These are phyloP conservation scores for Diaperis boleti DNA, from an alignment of 2,888 invertebrate species.

Conservation along the genomic window DNA sequence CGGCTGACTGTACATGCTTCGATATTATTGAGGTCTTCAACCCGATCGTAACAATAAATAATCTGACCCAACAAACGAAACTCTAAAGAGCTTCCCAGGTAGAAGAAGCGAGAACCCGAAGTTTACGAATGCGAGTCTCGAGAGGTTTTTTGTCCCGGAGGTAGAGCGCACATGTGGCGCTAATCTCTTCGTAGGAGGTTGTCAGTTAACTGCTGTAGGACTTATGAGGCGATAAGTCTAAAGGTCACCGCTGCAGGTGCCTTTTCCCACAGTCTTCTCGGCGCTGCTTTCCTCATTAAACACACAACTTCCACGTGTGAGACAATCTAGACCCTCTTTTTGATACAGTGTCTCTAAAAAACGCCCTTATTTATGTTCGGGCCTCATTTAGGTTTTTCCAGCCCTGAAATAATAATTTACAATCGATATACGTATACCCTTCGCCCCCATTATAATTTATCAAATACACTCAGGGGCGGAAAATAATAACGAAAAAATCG, in stretches of 20 bases:
- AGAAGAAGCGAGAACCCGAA: no score
- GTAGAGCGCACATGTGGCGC: no score
- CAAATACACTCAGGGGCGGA: slow-evolving; percentile 50
- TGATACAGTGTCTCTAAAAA: slow-evolving; percentile 48
- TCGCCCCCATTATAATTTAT: slow-evolving; percentile 51
- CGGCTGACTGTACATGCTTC: no score
- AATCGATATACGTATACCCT: slow-evolving; percentile 53
- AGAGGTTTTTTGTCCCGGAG: no score
- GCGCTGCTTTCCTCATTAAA: slow-evolving; percentile 20
- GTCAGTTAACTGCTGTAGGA: no score
- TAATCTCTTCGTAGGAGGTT: no score
- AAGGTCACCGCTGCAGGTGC: slow-evolving; percentile 31
- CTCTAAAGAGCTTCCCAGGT: no score
- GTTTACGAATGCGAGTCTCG: no score
- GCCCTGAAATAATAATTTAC: slow-evolving; percentile 53
- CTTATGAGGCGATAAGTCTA: slow-evolving; percentile 20
- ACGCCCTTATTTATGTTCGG: slow-evolving; percentile 35
- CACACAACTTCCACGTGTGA: slow-evolving; percentile 12
- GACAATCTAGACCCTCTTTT: no score
- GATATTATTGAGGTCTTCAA: no score
- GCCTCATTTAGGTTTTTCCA: slow-evolving; percentile 53
- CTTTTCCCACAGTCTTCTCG: slow-evolving; percentile 32
- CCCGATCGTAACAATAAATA: no score
- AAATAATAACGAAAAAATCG: slow-evolving; percentile 57
- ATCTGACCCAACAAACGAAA: no score